Percentiles rank a stretch among this genome's conserved stretches.
Conservation (phyloP, 2,888 invertebrate genomes). For the Nemotelus pantherinus region DNA sequence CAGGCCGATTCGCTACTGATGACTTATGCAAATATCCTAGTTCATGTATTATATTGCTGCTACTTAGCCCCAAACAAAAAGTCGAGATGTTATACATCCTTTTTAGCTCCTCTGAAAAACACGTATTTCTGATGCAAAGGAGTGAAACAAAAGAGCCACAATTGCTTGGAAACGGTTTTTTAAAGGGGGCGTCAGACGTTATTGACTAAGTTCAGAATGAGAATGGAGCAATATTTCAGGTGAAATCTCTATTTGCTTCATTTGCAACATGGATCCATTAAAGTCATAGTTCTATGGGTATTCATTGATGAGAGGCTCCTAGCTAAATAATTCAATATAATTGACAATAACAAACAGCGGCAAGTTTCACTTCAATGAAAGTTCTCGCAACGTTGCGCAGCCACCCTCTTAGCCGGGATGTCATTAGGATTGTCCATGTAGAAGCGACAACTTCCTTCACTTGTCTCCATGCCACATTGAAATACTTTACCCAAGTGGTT, state of each 20-base stretch:
- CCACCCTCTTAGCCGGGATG: not conserved
- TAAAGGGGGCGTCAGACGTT: not conserved
- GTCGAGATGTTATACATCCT: conserved; percentile 12
- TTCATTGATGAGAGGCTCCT: too few species aligned
- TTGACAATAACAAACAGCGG: too few species aligned
- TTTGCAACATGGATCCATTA: too few species aligned
- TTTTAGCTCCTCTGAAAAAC: conserved; percentile 1
- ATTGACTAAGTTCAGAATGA: too few species aligned
- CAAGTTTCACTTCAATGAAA: too few species aligned
- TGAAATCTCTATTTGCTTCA: too few species aligned
- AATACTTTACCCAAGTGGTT: conserved; percentile 38
- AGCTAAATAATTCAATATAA: too few species aligned
- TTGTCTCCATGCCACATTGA: conserved; percentile 15
- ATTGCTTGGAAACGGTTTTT: not conserved
- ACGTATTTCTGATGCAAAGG: not conserved
- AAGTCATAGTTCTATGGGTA: too few species aligned
- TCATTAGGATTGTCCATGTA: not conserved
- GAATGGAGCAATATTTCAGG: too few species aligned
- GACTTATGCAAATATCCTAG: conserved; percentile 35
- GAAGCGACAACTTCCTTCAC: not conserved
- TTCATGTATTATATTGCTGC: conserved; percentile 32
- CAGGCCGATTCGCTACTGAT: conserved; percentile 26
- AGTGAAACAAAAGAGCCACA: not conserved
- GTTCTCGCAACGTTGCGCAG: not conserved
- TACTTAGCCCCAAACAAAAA: conserved; percentile 34